phyloP scores from a whole-genome alignment of 2,113 vertebrate species.

The Mormoops blainvillei region DNA sequence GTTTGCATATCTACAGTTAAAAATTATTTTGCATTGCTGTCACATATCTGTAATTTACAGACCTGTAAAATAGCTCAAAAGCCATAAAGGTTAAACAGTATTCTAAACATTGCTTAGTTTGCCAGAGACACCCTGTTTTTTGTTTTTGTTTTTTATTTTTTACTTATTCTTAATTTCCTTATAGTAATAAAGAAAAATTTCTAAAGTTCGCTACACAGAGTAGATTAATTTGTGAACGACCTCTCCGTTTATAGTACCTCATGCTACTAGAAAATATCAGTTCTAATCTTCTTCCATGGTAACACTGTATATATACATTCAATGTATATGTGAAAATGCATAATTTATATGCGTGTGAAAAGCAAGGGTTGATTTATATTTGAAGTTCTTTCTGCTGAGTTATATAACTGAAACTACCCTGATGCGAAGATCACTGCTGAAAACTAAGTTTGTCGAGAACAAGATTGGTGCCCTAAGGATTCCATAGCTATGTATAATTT shows the following conservation, averaged over 20 bases:
- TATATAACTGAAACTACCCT: neutral
- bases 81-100: neutral
- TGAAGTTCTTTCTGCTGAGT: neutral
- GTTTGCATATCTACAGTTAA: neutral
- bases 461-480: neutral
- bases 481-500: neutral
- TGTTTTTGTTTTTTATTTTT: neutral
- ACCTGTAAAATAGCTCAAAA: neutral
- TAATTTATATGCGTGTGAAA: neutral
- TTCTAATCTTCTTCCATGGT: neutral
- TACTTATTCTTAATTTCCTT: neutral
- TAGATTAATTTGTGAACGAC: neutral
- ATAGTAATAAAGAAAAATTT: neutral
- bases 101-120: neutral
- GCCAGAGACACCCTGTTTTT: neutral
- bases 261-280: neutral
- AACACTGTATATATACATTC: neutral
- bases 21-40: neutral
- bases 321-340: neutral
- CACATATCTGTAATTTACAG: neutral
- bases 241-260: neutral
- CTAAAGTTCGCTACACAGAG: neutral
- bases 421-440: neutral
- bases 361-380: neutral
- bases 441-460: neutral